phyloP scores from a whole-genome alignment of 2,113 vertebrate genomes.

The Mystacornis crossleyi region DNA sequence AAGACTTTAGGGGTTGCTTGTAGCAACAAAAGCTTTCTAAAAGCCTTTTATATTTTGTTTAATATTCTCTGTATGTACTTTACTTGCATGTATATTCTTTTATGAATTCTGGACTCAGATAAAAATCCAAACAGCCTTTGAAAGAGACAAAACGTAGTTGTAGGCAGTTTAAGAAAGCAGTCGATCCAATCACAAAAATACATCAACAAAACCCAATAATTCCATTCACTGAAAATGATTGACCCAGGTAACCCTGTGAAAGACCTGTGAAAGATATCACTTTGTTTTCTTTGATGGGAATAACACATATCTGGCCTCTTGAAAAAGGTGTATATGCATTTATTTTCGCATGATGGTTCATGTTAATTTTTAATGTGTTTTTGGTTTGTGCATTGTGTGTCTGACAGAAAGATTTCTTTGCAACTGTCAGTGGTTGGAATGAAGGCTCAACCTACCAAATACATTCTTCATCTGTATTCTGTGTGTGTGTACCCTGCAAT shows the following conservation, averaged over 20 bases:
- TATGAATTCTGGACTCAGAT: background rate
- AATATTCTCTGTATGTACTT: background rate
- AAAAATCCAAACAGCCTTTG: background rate
- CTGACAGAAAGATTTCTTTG: background rate
- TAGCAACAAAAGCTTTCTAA: background rate
- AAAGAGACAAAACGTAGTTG: background rate
- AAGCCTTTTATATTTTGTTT: background rate
- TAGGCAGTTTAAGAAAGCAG: background rate
- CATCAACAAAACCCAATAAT: background rate
- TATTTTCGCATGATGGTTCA: background rate
- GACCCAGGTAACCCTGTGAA: background rate
- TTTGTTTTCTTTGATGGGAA: background rate
- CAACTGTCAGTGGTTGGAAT: background rate
- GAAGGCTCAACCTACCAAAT: background rate
- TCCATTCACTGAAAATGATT: background rate
- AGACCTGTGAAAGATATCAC: background rate
- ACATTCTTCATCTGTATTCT: slow-evolving; percentile 37
- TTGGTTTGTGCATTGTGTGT: background rate
- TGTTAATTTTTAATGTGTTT: background rate
- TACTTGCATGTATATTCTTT: background rate
- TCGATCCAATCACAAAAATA: background rate
- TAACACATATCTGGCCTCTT: background rate
- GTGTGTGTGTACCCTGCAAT: background rate
- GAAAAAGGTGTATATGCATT: background rate
- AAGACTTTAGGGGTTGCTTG: background rate